A percentile compares a stretch with the other conserved stretches of the same genome.
Evolutionary conservation across 1,140 invertebrate genomes (phyloP).

Genomic region (Drosophila mauritiana): DNA sequence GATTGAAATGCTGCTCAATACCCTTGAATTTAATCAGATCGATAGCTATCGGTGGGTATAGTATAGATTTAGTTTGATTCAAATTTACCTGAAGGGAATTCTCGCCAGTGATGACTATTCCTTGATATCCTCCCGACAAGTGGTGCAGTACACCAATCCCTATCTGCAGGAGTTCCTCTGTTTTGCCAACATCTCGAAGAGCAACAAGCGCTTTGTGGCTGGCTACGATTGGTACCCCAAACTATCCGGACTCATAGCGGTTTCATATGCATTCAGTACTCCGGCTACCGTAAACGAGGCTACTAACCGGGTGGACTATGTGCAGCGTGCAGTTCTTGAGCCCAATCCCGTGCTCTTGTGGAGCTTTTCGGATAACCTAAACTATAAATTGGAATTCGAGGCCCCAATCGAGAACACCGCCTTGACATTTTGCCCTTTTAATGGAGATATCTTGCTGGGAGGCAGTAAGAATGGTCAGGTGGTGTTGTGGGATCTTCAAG

Average conservation of each 20-base stretch:
- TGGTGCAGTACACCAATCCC: slow-evolving; percentile 69
- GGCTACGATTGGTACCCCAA: slow-evolving; percentile 89
- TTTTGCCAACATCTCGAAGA: slow-evolving; percentile 82
- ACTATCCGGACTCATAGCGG: slow-evolving; percentile 88
- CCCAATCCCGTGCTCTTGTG: slow-evolving; percentile 89
- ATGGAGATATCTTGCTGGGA: slow-evolving; percentile 89
- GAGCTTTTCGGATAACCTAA: slow-evolving; percentile 89
- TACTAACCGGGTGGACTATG: slow-evolving; percentile 52
- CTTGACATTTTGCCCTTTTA: slow-evolving; percentile 88
- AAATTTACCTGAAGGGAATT: not conserved
- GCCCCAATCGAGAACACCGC: slow-evolving; percentile 87
- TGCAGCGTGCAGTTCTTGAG: slow-evolving; percentile 85
- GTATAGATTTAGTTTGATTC: too few relatives aligned
- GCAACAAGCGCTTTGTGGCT: slow-evolving; percentile 86
- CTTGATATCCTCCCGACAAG: slow-evolving; percentile 56
- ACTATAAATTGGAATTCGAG: slow-evolving; percentile 89
- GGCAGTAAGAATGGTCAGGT: slow-evolving; percentile 90
- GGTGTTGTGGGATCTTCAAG: slow-evolving; percentile 90
- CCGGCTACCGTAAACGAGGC: slow-evolving; percentile 46
- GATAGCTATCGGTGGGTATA: slow-evolving; percentile 75
- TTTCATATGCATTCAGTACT: slow-evolving; percentile 87
- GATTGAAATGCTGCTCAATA: slow-evolving; percentile 70
- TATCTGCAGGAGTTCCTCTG: slow-evolving; percentile 78
- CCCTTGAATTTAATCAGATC: slow-evolving; percentile 82
- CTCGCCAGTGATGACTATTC: slow-evolving; percentile 71